Base-by-base conservation (phyloP, 2,888 invertebrate species). In the Tetropium fuscum region DNA sequence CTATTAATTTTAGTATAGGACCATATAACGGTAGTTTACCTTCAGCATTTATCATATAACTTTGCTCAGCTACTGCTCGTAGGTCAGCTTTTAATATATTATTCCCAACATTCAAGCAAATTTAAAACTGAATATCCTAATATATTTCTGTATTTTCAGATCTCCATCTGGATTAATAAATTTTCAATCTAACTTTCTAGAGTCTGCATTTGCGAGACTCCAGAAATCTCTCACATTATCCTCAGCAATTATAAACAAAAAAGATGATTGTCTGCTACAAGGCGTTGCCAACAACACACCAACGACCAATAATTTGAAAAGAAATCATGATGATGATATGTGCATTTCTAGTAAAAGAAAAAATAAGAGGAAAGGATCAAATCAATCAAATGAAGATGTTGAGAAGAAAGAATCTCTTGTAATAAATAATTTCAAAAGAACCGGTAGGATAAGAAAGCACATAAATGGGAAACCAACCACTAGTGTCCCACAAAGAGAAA, bases 201-300 rank as follows among this genome's bases (percentile, higher is more conserved):
- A 69, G 56, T 78, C 79, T 15, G 78, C 80, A 8, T 79, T 80
- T 68, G 78, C 73, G 40, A 58, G 70, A 51, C n/a, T n/a, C n/a
- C n/a, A n/a, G n/a, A 57, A 55, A 47, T 57, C 61, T 11, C 22
- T 45, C 2, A 15, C 47, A n/a, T 49, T 25, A 25, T 27, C 51
- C 3, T 3, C 44, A 19, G 47, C 43, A 60, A 41, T 10, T 30
- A 25, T 32, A 43, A 22, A 45, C 25, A 57, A 51, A 6, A 58
- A 40, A 25, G 18, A 11, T n/a, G n/a, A n/a, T 38, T 18, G 2
- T 11, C 41, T 47, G n/a, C 41, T 53, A 27, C 18, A 7, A 18
- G 16, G 41, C 7, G 41, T 53, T 11, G n/a, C n/a, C n/a, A 38
- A 20, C 4, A 53, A 16, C 11, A 27, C 53, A 44, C 1, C 19